Evolutionary conservation across 2,797 vertebrate species (phyloP).

Genomic region (Tapera naevia): DNA sequence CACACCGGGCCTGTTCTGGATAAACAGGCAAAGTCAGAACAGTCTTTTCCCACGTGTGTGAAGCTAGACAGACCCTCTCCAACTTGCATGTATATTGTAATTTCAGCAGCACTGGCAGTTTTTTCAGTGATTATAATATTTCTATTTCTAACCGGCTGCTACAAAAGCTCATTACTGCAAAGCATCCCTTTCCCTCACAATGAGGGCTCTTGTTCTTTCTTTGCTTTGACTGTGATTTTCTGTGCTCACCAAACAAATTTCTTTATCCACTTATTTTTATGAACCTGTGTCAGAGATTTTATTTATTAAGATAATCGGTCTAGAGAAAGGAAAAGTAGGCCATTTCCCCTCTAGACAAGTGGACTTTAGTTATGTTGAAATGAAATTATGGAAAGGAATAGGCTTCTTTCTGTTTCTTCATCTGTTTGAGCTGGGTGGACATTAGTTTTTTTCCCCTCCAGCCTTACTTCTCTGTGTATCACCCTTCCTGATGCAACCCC

Average conservation of each 20-base stretch:
- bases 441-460: not conserved
- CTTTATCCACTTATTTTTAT: not conserved
- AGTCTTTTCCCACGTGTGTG: not conserved
- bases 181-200: not conserved
- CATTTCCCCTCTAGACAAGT: not conserved
- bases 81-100: too few species aligned
- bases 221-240: not conserved
- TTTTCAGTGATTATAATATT: not conserved
- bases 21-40: not conserved
- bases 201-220: not conserved
- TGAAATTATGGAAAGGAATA: not conserved
- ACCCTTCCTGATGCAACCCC: not conserved
- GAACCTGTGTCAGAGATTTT: not conserved
- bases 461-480: not conserved
- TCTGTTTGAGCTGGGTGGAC: not conserved
- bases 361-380: not conserved
- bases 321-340: not conserved
- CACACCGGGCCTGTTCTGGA: not conserved
- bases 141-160: not conserved
- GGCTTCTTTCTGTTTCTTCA: not conserved
- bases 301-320: constrained; percentile 38
- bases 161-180: not conserved
- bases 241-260: not conserved
- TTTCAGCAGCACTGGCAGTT: not conserved
- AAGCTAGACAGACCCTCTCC: not conserved